These are phyloP conservation scores for Chiroxiphia lanceolata DNA, from an alignment of 2,797 vertebrate genomes.

Conservation along the genomic window DNA sequence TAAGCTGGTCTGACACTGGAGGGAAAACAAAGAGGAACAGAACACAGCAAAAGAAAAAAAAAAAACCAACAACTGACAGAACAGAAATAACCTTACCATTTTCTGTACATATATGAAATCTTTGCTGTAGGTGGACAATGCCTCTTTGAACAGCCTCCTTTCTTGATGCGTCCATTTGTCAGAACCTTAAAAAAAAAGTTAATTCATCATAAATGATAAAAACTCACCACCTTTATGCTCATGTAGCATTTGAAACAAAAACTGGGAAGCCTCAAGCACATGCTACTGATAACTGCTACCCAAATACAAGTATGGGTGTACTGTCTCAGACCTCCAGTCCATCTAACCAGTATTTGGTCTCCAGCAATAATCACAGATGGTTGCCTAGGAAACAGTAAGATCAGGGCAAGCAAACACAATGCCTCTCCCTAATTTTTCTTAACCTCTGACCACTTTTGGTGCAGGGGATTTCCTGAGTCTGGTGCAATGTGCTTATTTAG, in stretches of 20 bases:
- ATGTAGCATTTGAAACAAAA: neutral
- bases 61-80: fast-evolving
- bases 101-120: slow-evolving; percentile 91
- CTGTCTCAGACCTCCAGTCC: neutral
- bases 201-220: neutral
- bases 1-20: neutral
- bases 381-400: slow-evolving; percentile 22
- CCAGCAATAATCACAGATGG: neutral
- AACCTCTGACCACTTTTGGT: neutral
- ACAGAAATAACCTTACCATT: slow-evolving; percentile 78
- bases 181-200: slow-evolving; percentile 72
- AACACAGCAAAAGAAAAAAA: neutral
- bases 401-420: neutral
- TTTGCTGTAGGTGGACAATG: slow-evolving; percentile 85
- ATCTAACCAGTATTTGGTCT: neutral
- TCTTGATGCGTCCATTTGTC: slow-evolving; percentile 87
- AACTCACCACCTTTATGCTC: neutral
- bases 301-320: neutral
- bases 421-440: neutral
- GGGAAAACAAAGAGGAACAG: neutral
- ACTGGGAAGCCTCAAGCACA: neutral
- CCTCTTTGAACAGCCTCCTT: slow-evolving; percentile 85
- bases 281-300: neutral
- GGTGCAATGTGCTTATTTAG: neutral
- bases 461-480: neutral